Base-by-base conservation (phyloP, 92 coral and sea anemone species). In the Anthopleura xanthogrammica region DNA sequence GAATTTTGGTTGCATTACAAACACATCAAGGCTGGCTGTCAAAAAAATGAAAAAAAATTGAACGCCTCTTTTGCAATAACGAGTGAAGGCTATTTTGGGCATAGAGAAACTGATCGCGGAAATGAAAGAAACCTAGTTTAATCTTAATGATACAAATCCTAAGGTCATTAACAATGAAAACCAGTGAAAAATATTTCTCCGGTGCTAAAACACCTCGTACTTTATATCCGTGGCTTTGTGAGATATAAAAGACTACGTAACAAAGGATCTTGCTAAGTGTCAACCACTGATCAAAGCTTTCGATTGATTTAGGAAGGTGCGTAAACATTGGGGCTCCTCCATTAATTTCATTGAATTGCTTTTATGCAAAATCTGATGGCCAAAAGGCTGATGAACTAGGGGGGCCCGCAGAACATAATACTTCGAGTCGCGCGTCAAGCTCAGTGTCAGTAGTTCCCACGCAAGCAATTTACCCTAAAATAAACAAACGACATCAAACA, bases 251-350 rank as follows among this genome's bases (percentile, higher is more conserved):
- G 80, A 83, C 89, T 70, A 71, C 2, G 71, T 76, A 79, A 89
- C 90, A 93, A 91, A 85, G 79, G 89, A 42, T 70, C 83, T 87
- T 82, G 85, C 89, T 68, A 80, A 24, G 91, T 93, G 98, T 93
- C 98, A 93, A 87, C 87, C 83, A 55, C 87, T 88, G 93, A 91
- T 79, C 92, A 91, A 93, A 93, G 89, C 83, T 62, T 60, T 64
- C 95, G 92, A 93, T 93, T 93, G 98, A 92, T 87, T 78, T 80
- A 78, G 87, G 83, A 91, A 93, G 98, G 95, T 93, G 98, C 85
- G 98, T 84, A 91, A 93, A 93, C 95, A 74, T 24, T 79, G 77
- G 41, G 83, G 52, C 78, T 68, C 74, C 36, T 54, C 82, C 87
- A 92, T 87, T 93, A 93, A 93, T 93, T 92, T 90, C 98, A 72